These are phyloP conservation scores for Chelon labrosus DNA, from an alignment of 2,797 vertebrate species.

Conservation along the genomic window DNA sequence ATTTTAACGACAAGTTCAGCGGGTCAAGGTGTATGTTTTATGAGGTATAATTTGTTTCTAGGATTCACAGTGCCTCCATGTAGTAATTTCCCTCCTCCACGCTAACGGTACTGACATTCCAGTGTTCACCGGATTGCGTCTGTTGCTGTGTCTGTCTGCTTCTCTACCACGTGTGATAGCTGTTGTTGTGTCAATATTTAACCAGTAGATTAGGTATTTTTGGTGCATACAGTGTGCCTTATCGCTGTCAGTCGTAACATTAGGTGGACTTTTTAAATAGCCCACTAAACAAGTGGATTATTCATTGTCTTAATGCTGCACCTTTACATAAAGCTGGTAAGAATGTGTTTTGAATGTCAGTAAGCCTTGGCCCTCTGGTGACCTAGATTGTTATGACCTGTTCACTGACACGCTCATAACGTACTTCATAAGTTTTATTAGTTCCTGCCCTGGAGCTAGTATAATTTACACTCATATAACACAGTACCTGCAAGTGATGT, in stretches of 20 bases:
- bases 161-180: conserved; percentile 9
- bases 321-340: conserved; percentile 28
- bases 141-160: background rate
- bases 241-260: conserved; percentile 8
- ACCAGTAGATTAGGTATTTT: conserved; percentile 13
- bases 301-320: conserved; percentile 17
- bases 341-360: background rate
- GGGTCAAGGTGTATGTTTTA: background rate
- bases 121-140: background rate
- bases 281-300: conserved; percentile 23
- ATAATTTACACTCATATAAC: background rate
- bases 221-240: conserved; percentile 13
- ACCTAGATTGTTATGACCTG: background rate
- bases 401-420: background rate
- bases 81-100: background rate
- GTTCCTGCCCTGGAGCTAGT: background rate
- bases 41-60: background rate
- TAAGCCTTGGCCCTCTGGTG: background rate
- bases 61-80: background rate
- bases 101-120: background rate
- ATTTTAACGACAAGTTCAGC: background rate
- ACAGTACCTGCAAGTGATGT: background rate
- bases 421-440: background rate
- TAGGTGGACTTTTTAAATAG: conserved; percentile 6
- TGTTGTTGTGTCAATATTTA: conserved; percentile 54